These are phyloP conservation scores for Micoletzkya japonica DNA, from an alignment of 2,888 invertebrate genomes.

Conservation along the genomic window DNA sequence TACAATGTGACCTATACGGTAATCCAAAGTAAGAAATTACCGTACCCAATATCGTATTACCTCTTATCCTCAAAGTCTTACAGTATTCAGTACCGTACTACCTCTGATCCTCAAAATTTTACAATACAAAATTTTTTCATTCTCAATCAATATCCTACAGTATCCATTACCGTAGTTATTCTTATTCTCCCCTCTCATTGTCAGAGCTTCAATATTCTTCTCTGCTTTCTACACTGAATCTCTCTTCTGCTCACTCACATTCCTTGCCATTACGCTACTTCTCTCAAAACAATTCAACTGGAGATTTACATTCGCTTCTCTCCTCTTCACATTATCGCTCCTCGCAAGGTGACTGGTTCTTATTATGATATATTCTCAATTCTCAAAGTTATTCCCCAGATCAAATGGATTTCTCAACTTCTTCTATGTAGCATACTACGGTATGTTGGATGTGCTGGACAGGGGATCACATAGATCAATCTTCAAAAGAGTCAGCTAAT, in stretches of 20 bases:
- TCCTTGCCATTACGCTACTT: constrained; percentile 36
- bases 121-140: not conserved
- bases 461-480: too few relatives aligned
- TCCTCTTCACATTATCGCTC: constrained; percentile 12
- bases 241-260: constrained; percentile 36
- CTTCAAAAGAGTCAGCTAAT: too few relatives aligned
- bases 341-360: constrained; percentile 10
- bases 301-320: constrained; percentile 27
- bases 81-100: too few relatives aligned
- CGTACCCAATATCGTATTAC: too few relatives aligned
- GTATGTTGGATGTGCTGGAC: too few relatives aligned
- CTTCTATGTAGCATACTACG: constrained; percentile 61
- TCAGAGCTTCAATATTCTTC: constrained; percentile 85
- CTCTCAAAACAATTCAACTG: constrained; percentile 17
- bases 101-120: not conserved
- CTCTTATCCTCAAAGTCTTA: too few relatives aligned
- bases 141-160: too few relatives aligned
- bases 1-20: too few relatives aligned
- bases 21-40: too few relatives aligned
- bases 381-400: constrained; percentile 37
- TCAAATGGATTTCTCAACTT: constrained; percentile 66
- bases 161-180: constrained; percentile 17
- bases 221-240: constrained; percentile 86
- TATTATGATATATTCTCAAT: not conserved
- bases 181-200: constrained; percentile 38